Base-by-base conservation (phyloP, 1,140 invertebrate genomes). In the Danaus melanippus region DNA sequence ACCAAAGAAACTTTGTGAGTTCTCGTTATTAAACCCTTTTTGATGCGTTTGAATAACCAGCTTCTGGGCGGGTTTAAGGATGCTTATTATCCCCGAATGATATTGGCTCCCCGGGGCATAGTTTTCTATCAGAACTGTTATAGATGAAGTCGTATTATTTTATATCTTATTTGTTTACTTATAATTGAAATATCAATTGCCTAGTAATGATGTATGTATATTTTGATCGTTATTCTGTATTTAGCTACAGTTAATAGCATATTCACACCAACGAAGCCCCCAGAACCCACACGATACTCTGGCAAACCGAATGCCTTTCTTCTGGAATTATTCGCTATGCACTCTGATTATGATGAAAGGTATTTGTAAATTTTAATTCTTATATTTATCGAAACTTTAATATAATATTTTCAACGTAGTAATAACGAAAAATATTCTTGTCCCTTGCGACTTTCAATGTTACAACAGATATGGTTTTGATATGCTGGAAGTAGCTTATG, bases 321-420 rank as follows among this genome's bases (percentile, higher is more conserved):
- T 9, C 81, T 93, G 12, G 91, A 93, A 77, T 67, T 93, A 7
- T 91, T 92, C 64, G 90, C 90, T 55, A 90, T 92, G 62, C 85
- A 91, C 58, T 85, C 88, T 46, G 87, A 89, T 71, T 90, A 90
- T 62, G 89, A 91, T 66, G 89, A 90, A 76, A 84, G 81, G 79
- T 81, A 61, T 48, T 32, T 32, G 21, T 32, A 5, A 32, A 32
- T 32, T 32, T 32, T 32, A 15, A 15, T 1, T 15, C 0, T 32
- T 5, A 32, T 32, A 32, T 32, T 32, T 32, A 32, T 8, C 0
- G 40, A n/a, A 46, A 10, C 40, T 46, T 39, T 45, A 0, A 10
- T 12, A n/a, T n/a, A 44, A 10, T 44, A 44, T n/a, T n/a, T 44
- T 4, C 10, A 10, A 7, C 12, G 12, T 44, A 12, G 3, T 15